These are phyloP conservation scores for Diacarnus erythraeanus DNA, from an alignment of 37 sponge, comb jelly and placozoan species.

Conservation along the genomic window DNA sequence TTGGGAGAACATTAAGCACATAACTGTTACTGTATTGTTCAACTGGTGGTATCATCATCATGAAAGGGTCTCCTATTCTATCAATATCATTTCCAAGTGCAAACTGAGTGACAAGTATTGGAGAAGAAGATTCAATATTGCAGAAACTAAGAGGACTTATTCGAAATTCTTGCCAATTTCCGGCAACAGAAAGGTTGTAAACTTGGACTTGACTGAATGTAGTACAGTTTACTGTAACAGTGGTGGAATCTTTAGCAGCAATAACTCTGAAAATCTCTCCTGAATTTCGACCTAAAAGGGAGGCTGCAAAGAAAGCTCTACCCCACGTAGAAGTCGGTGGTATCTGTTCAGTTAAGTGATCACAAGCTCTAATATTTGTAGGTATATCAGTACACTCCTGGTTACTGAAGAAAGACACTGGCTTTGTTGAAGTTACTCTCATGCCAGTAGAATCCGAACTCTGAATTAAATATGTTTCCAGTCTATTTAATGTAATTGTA, in stretches of 20 bases:
- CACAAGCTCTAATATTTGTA: conserved; percentile 31
- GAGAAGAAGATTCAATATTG: conserved; percentile 36
- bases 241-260: conserved; percentile 29
- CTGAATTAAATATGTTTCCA: conserved; percentile 10
- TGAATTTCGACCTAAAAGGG: conserved; percentile 22
- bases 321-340: conserved; percentile 71
- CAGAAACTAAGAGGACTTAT: conserved; percentile 13
- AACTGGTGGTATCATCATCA: conserved; percentile 64
- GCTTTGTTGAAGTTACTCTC: conserved; percentile 22
- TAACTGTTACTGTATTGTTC: conserved; percentile 69
- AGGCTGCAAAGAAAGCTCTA: conserved; percentile 25
- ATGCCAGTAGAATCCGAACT: conserved; percentile 40
- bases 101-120: conserved; percentile 44
- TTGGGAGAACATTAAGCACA: conserved; percentile 21
- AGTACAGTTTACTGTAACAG: conserved; percentile 30
- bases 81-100: conserved; percentile 14
- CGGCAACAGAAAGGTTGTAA: background rate
- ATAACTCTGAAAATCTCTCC: conserved; percentile 31
- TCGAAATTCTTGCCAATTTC: conserved; percentile 9
- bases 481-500: conserved; percentile 8
- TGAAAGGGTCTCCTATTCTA: conserved; percentile 53
- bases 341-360: conserved; percentile 50
- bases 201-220: background rate
- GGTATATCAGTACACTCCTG: conserved; percentile 31
- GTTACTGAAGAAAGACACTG: conserved; percentile 32